Percentiles rank a stretch among this genome's conserved stretches.
These are phyloP conservation scores for Onychomys torridus DNA, from an alignment of 2,797 vertebrate species.

Conservation along the genomic window DNA sequence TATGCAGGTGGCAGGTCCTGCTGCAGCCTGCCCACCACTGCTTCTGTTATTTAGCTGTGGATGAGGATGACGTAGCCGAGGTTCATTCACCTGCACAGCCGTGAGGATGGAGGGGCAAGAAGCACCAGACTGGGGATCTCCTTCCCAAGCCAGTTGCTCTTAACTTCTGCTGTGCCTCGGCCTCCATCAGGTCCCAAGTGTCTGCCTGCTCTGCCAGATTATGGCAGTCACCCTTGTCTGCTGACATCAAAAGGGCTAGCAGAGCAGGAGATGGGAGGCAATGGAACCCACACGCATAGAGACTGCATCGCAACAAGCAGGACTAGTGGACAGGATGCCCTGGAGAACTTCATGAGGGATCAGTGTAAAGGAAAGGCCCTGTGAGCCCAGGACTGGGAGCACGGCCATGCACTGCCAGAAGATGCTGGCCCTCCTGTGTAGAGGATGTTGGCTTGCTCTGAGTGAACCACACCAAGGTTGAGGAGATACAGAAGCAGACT, in stretches of 20 bases:
- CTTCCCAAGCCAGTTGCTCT: background rate
- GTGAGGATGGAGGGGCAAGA: fast-evolving
- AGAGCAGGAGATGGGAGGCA: background rate
- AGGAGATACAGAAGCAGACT: background rate
- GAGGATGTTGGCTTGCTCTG: background rate
- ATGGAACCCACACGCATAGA: background rate
- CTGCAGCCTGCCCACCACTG: background rate
- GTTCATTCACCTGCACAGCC: fast-evolving
- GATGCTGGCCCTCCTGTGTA: background rate
- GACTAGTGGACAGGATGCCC: background rate
- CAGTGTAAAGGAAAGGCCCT: background rate
- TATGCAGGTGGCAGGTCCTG: background rate
- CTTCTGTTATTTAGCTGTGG: background rate
- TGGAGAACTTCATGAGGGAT: background rate
- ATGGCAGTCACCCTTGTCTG: background rate
- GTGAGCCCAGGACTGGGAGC: no score
- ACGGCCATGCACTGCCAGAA: background rate
- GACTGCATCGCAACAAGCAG: background rate
- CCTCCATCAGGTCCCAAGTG: background rate
- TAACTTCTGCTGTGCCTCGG: no score
- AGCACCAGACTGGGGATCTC: background rate
- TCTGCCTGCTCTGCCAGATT: background rate
- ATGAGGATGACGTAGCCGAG: background rate
- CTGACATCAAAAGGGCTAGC: background rate
- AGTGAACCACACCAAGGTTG: background rate